Conservation (phyloP, 2,113 vertebrate genomes). For the Lasiurus borealis region DNA sequence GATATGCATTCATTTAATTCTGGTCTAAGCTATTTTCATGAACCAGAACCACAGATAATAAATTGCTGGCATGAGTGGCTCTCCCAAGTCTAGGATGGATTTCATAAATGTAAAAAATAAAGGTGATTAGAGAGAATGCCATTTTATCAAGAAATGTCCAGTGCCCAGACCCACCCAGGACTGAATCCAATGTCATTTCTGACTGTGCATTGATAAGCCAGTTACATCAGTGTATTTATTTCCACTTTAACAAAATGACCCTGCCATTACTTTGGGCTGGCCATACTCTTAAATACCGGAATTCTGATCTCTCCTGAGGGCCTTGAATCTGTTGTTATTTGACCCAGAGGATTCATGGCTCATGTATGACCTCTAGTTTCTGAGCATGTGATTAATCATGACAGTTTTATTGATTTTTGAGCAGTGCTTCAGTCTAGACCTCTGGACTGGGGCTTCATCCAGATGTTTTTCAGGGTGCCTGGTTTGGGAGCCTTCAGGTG, state of each 20-base stretch:
- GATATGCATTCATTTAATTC: neutral
- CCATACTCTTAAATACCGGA: neutral
- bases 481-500: neutral
- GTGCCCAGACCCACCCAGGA: neutral
- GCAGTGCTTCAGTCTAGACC: neutral
- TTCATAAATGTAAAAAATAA: neutral
- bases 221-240: neutral
- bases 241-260: neutral
- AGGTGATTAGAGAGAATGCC: neutral
- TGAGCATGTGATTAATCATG: neutral
- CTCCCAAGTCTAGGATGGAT: neutral
- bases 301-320: neutral
- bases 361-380: neutral
- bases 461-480: neutral
- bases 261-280: accelerated
- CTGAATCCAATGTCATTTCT: neutral
- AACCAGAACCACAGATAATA: neutral
- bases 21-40: neutral
- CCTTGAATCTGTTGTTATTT: neutral
- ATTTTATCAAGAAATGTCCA: neutral
- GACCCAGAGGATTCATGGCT: neutral
- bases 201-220: neutral
- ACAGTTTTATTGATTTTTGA: neutral
- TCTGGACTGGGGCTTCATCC: neutral
- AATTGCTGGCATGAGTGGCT: neutral